Base-by-base conservation (phyloP, 2,113 vertebrate species). In the Pogona vitticeps region DNA sequence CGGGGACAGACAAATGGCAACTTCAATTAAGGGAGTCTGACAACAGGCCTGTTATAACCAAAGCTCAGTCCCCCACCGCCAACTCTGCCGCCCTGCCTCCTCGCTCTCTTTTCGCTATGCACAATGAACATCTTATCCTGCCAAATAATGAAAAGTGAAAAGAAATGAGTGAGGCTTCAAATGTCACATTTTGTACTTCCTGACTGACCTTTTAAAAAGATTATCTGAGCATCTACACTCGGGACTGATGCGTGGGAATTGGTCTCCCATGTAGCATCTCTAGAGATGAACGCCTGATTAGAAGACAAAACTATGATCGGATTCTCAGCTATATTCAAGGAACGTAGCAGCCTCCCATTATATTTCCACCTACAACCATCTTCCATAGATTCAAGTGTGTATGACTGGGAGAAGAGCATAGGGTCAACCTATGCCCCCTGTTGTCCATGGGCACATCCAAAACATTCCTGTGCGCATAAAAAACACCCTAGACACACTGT, bases 1-100 rank as follows among this genome's bases (percentile, higher is more conserved):
- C 52, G 20, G 86, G 72, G 89, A 87, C 40, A 77, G 84, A 76
- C 58, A 67, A 91, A 85, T 90, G 90, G 87, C 76, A 89, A 93
- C 73, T 3, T 79, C 77, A 84, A 82, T 92, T 90, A 90, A 89
- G 40, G 80, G 84, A 92, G 85, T 80, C 26, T 70, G 58, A 84
- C 90, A 90, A 88, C 65, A 70, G 28, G 4, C 33, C 14, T 83
- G 75, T 63, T 84, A 71, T 72, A 75, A 63, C 63, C 31, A 7
- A 83, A 71, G 68, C n/a, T 56, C 79, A 56, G 61, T 1, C 1
- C 14, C n/a, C 80, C 46, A 5, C 46, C 46, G 46, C 46, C 10
- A 5, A 5, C 10, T 10, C 10, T 5, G 5, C 46, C 5, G 5
- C 46, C 46, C 10, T 52, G 46, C 67, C 38, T 86, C 70, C 83